phyloP scores from a whole-genome alignment of 1,140 invertebrate genomes.

The Bombus consobrinus region DNA sequence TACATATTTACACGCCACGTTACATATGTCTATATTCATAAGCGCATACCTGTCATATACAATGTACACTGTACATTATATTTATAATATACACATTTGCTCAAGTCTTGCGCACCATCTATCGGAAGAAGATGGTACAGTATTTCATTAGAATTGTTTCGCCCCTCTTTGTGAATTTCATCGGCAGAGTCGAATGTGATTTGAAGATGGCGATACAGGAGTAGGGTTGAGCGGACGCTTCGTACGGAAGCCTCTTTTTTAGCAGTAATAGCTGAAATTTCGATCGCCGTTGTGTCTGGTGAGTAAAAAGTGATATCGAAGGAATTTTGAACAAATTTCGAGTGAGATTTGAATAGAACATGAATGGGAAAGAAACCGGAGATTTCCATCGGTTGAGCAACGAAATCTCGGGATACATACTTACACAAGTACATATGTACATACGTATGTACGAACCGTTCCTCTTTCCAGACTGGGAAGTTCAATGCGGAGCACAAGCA shows the following conservation, averaged over 20 bases:
- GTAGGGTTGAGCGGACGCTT: conserved; percentile 73
- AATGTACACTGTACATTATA: too few species aligned
- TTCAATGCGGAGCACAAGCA: conserved; percentile 81
- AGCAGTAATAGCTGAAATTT: conserved; percentile 35
- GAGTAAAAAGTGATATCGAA: conserved; percentile 36
- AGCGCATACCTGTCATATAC: neutral
- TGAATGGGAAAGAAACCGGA: neutral
- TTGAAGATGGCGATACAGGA: conserved; percentile 80
- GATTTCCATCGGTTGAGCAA: conserved; percentile 20
- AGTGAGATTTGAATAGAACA: too few species aligned
- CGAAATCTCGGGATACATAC: conserved; percentile 43
- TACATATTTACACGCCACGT: neutral
- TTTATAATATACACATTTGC: neutral
- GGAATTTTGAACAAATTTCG: neutral
- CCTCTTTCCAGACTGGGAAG: conserved; percentile 72
- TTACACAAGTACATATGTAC: neutral
- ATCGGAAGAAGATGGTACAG: neutral
- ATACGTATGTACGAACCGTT: neutral
- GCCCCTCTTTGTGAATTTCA: conserved; percentile 65
- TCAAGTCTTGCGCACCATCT: conserved; percentile 47
- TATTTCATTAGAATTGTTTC: conserved; percentile 33
- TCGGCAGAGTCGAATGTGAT: conserved; percentile 68
- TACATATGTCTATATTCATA: neutral
- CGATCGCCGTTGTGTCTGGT: conserved; percentile 36
- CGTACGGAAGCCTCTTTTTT: conserved; percentile 68